Conservation (phyloP, 35 echinoderm and acorn worm species). For the Nesometra sesokonis region DNA sequence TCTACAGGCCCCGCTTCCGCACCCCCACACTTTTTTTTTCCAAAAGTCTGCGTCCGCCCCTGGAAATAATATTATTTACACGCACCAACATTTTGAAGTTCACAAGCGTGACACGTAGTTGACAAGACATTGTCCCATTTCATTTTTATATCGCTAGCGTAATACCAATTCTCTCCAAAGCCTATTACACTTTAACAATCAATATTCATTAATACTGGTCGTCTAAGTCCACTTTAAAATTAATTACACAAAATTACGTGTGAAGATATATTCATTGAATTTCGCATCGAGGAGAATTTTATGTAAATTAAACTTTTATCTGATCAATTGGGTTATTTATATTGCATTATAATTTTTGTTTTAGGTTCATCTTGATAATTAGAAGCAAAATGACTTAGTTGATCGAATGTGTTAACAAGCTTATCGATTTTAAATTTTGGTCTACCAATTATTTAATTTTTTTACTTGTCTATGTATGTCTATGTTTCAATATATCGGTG, state of each 20-base stretch:
- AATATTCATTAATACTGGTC: not conserved
- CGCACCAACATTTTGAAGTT: no score
- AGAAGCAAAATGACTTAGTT: not conserved
- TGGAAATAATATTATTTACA: no score
- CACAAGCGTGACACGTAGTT: no score
- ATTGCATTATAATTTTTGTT: not conserved
- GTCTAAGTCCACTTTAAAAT: not conserved
- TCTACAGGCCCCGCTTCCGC: no score
- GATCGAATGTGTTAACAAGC: not conserved
- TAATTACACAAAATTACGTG: constrained; percentile 1
- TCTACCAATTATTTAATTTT: no score
- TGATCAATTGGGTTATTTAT: not conserved
- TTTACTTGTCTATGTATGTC: no score
- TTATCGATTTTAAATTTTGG: not conserved
- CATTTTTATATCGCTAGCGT: no score
- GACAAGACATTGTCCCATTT: no score
- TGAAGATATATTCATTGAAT: constrained; percentile 1
- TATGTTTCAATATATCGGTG: no score
- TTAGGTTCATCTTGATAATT: not conserved
- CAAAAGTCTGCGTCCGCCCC: no score
- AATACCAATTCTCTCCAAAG: not conserved
- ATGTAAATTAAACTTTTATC: not conserved
- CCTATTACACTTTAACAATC: not conserved
- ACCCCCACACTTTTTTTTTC: no score
- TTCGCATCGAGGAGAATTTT: not conserved